Evolutionary conservation across 2,113 vertebrate genomes (phyloP).

Genomic region (Casuarius casuarius): DNA sequence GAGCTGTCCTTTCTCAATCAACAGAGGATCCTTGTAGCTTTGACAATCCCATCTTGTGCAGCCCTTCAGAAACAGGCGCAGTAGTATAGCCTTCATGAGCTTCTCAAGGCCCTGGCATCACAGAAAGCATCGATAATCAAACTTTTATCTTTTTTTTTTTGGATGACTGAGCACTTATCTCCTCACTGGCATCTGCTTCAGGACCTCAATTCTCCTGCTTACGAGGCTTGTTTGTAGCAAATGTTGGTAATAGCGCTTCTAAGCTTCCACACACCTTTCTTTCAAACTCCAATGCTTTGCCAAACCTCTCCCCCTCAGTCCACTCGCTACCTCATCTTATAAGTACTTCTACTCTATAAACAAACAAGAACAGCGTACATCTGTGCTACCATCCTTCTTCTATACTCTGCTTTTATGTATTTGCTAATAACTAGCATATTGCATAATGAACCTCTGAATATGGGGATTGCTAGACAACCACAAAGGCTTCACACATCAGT

Average conservation of each 20-base stretch:
- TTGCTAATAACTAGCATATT: background rate
- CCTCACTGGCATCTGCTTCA: background rate
- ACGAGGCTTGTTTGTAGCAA: background rate
- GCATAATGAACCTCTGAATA: background rate
- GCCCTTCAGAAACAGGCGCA: background rate
- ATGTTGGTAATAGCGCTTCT: background rate
- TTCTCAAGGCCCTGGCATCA: rapidly evolving
- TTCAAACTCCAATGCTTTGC: background rate
- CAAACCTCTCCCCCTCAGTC: background rate
- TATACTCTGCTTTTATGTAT: background rate
- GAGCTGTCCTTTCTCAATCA: background rate
- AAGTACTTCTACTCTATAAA: background rate
- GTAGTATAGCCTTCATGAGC: background rate
- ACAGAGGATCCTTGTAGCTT: background rate
- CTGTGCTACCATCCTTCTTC: background rate
- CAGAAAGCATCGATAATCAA: background rate
- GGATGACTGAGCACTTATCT: too few species aligned
- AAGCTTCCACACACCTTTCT: background rate
- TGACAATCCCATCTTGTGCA: background rate
- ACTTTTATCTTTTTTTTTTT: background rate
- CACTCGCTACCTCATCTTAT: background rate
- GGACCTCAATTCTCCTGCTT: background rate
- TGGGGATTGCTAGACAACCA: rapidly evolving
- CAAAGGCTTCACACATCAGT: background rate
- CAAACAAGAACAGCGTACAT: background rate